These are phyloP conservation scores for Monomorium pharaonis DNA, from an alignment of 1,140 invertebrate genomes.

Conservation along the genomic window DNA sequence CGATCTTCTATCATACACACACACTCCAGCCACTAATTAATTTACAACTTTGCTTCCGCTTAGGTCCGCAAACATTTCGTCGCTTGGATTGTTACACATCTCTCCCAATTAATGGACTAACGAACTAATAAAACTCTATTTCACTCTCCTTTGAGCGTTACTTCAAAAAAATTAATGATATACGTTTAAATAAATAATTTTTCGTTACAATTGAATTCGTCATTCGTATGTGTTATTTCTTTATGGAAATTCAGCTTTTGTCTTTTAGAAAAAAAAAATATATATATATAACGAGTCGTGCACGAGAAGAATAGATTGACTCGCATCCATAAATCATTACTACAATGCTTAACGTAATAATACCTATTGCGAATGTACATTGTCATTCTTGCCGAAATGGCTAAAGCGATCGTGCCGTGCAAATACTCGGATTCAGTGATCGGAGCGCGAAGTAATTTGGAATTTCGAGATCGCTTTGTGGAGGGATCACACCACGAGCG, in stretches of 20 bases:
- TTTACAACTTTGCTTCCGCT: conserved; percentile 30
- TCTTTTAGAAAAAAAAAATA: neutral
- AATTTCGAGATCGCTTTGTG: conserved; percentile 33
- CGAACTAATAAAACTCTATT: conserved; percentile 3
- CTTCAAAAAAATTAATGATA: too few relatives aligned
- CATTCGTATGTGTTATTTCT: neutral
- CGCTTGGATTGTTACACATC: neutral
- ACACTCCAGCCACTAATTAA: conserved; percentile 21
- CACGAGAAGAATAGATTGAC: neutral
- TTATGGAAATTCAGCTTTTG: neutral
- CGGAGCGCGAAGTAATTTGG: neutral
- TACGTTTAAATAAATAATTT: neutral
- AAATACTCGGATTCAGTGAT: neutral
- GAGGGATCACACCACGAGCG: neutral
- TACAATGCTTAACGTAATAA: neutral
- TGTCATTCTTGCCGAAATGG: neutral
- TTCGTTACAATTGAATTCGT: neutral
- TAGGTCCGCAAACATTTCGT: conserved; percentile 33
- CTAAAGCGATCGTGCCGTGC: neutral
- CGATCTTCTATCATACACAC: neutral
- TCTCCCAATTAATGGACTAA: conserved; percentile 27
- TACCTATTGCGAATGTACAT: neutral
- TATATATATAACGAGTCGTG: neutral
- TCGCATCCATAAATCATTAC: neutral
- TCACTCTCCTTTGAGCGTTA: too few relatives aligned